Base-by-base conservation (phyloP, 1,140 invertebrate genomes). In the Temnothorax curvispinosus region DNA sequence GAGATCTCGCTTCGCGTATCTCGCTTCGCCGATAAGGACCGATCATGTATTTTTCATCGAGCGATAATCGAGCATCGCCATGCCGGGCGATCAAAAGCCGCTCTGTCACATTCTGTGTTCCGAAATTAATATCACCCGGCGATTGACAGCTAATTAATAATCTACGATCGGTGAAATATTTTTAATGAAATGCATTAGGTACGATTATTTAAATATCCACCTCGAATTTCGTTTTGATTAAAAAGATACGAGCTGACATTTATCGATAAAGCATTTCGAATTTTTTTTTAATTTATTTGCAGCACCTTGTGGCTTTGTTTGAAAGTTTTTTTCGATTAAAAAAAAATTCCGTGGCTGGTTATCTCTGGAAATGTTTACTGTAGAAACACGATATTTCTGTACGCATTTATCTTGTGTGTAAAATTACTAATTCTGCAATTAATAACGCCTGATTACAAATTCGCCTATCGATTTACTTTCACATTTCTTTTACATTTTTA, bases 141-240 rank as follows among this genome's bases (percentile, higher is more conserved):
- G 54, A 84, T 2, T 60, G 80, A 74, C 80, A 84, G 69, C 41
- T 84, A 50, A 84, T 47, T 84, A 84, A 75, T 47, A 62, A 75
- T 50, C 47, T 35, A 50, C 32, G n/a, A 58, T 74, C 6, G 80
- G 18, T 62, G 15, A 47, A 78, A 54, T 44, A 58, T 72, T 72
- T 81, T 69, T 69, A 69, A 47, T 6, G 7, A 69, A 69, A 47
- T 27, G 15, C 21, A 71, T 56, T 71, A 71, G 35, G 27, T 35
- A 11, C 27, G 18, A 77, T 77, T 62, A n/a, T 11, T 15, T n/a
- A 18, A 64, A 77, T 44, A 67, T 54, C 62, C n/a, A 38, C 2
- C 47, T 47, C 27, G 38, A 41, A 60, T 60, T 44, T n/a, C 21
- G 41, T 44, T 32, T 9, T 13, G 74, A 60, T 27, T 32, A 44